phyloP scores from a whole-genome alignment of 2,113 vertebrate species.

The Muntiacus muntjak region DNA sequence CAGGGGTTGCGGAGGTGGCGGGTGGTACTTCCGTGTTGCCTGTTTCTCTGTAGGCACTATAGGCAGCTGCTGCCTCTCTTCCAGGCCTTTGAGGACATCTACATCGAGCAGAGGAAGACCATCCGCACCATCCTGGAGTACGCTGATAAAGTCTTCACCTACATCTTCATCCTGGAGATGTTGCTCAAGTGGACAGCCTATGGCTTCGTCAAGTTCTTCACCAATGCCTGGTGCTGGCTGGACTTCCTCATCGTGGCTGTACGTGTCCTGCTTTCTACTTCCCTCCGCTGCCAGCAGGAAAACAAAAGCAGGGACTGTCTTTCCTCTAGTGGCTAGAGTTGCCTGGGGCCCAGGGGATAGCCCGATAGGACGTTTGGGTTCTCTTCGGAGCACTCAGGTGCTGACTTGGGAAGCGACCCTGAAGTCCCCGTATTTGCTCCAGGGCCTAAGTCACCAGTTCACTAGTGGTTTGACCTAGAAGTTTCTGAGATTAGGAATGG shows the following conservation, averaged over 20 bases:
- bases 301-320: background rate
- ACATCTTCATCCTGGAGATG: constrained; percentile 99
- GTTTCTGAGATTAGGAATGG: background rate
- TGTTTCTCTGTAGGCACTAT: background rate
- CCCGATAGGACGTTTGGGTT: background rate
- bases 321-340: background rate
- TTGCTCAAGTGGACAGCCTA: constrained; percentile 98
- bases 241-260: constrained; percentile 99
- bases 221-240: constrained; percentile 99
- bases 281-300: background rate
- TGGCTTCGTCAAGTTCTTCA: constrained; percentile 98
- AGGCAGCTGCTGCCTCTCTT: background rate
- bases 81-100: constrained; percentile 98
- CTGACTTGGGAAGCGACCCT: background rate
- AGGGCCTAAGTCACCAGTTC: background rate
- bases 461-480: background rate
- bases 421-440: background rate
- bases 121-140: constrained; percentile 94
- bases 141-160: constrained; percentile 97
- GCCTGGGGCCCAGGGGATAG: background rate
- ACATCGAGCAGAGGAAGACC: constrained; percentile 98
- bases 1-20: fast-evolving
- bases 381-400: background rate
- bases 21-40: background rate
- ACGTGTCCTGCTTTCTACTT: constrained; percentile 82